Percentiles rank a stretch among this genome's conserved stretches.
Conservation (phyloP, 2,888 invertebrate species). For the Steinernema hermaphroditum region DNA sequence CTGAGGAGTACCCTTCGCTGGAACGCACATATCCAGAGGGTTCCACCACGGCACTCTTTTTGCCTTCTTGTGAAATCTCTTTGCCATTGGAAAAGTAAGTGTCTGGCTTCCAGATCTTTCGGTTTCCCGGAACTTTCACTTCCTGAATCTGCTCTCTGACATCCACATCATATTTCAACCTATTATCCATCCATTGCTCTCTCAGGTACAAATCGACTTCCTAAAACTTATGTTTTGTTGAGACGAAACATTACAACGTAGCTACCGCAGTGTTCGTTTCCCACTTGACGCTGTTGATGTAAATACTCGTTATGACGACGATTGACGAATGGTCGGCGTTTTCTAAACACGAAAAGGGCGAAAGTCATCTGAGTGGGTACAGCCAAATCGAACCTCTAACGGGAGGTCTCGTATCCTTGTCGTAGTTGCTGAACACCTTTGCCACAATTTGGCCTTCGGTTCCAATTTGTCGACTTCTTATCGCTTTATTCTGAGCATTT, state of each 20-base stretch:
- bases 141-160: slow-evolving; percentile 58
- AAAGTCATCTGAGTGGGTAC: background rate
- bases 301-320: slow-evolving; percentile 57
- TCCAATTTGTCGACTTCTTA: slow-evolving; percentile 52
- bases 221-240: slow-evolving; percentile 39
- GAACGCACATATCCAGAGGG: slow-evolving; percentile 57
- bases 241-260: background rate
- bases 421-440: slow-evolving; percentile 56
- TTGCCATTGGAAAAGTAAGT: slow-evolving; percentile 58
- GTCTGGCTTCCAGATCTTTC: slow-evolving; percentile 62
- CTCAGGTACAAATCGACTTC: slow-evolving; percentile 64
- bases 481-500: slow-evolving; percentile 35
- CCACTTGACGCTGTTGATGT: slow-evolving; percentile 61
- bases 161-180: slow-evolving; percentile 62
- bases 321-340: slow-evolving; percentile 58
- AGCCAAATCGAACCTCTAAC: slow-evolving; percentile 53
- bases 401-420: slow-evolving; percentile 58
- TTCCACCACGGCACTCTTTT: slow-evolving; percentile 50
- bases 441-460: slow-evolving; percentile 55
- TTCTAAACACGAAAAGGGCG: slow-evolving; percentile 45
- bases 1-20: slow-evolving; percentile 47
- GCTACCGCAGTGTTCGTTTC: slow-evolving; percentile 44
- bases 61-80: slow-evolving; percentile 35
- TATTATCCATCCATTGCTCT: slow-evolving; percentile 64
- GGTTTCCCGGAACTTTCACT: slow-evolving; percentile 41